Conservation (phyloP, 2,113 vertebrate genomes). For the Phalacrocorax pelagicus region DNA sequence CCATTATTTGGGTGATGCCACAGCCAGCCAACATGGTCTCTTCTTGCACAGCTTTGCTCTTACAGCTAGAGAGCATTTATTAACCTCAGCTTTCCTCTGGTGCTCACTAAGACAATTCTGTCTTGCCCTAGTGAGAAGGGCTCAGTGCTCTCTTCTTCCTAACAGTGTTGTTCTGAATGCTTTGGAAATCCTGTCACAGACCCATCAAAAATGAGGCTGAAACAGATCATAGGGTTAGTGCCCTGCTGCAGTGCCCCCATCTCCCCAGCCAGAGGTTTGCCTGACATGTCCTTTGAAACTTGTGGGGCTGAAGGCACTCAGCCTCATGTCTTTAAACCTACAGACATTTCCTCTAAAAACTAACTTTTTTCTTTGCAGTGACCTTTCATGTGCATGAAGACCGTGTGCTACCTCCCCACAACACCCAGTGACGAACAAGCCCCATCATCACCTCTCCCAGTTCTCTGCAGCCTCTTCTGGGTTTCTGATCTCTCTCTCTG, state of each 20-base stretch:
- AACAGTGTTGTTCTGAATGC: fast-evolving
- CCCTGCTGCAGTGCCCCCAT: neutral
- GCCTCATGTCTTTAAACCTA: neutral
- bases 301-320: neutral
- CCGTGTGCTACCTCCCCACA: neutral
- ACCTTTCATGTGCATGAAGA: neutral
- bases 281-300: neutral
- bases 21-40: neutral
- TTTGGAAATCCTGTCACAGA: neutral
- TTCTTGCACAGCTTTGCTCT: fast-evolving
- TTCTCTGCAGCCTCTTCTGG: neutral
- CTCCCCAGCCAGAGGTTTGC: neutral
- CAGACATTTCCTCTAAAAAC: neutral
- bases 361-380: neutral
- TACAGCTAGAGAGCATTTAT: neutral
- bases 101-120: neutral
- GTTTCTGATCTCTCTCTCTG: neutral
- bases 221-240: neutral
- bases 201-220: neutral
- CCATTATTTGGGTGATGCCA: fast-evolving
- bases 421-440: fast-evolving
- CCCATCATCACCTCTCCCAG: neutral
- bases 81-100: neutral
- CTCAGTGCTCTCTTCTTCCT: neutral
- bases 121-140: neutral